Base-by-base conservation (phyloP, 2,888 invertebrate genomes). In the Chalcis sispes region DNA sequence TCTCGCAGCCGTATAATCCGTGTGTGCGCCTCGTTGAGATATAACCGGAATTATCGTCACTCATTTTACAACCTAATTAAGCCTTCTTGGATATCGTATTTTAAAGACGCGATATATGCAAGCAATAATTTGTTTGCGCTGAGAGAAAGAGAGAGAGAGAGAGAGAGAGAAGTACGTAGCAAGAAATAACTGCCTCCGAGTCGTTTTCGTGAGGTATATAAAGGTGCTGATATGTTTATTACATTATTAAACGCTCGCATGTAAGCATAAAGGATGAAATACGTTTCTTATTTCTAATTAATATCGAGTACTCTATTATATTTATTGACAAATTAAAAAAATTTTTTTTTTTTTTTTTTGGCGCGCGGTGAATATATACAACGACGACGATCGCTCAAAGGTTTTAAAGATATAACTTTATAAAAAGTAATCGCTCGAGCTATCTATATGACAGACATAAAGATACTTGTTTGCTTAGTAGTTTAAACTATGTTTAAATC, bases 11-110 rank as follows among this genome's bases (percentile, higher is more conserved):
- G 5, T 48, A 71, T 66, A 65, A 66, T 66, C 61, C 29, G 25
- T 15, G 20, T 23, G 36, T n/a, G 40, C 59, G 20, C 36, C 20
- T 46, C 27, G 40, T 52, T 69, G 69, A 77, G 58, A 73, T 74
- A 77, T 23, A 69, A n/a, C 61, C 59, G 74, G 69, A 77, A 75
- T 77, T 65, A 75, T 75, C 77, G 72, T 77, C 77, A 72, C 72
- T 77, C 77, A 77, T 75, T 77, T 77, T 77, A 75, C 77, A 77
- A 75, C 75, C 75, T 77, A 77, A 77, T 77, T 77, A 75, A 77
- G 75, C 64, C 64, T 42, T 67, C 75, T 69, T 52, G 72, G 75
- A 67, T 59, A 64, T 72, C 74, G 72, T 67, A 77, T 72, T 72
- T 74, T 64, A 77, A 69, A 62, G 77, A 62, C 42, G 67, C 74